A percentile compares a stretch with the other conserved stretches of the same genome.
phyloP scores from a whole-genome alignment of 2,888 invertebrate genomes.

The Phania funesta region DNA sequence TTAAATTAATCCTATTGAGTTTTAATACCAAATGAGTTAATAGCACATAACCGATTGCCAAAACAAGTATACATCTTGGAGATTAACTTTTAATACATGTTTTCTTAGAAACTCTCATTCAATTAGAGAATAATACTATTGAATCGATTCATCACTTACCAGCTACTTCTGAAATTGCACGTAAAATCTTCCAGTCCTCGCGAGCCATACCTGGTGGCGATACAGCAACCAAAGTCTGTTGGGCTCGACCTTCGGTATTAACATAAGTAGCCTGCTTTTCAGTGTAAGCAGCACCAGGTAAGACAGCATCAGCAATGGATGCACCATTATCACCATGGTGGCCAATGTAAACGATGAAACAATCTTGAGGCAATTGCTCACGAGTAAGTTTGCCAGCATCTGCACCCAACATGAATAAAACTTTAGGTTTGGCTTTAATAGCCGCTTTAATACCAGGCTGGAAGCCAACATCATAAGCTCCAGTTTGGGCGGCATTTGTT shows the following conservation, averaged over 20 bases:
- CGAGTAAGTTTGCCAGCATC: slow-evolving; percentile 90
- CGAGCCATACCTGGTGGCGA: slow-evolving; percentile 95
- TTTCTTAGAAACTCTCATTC: neutral
- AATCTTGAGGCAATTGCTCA: slow-evolving; percentile 89
- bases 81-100: no score
- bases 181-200: slow-evolving; percentile 99
- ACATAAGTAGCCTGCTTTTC: slow-evolving; percentile 99
- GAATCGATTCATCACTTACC: slow-evolving; percentile 76
- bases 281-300: slow-evolving; percentile 98
- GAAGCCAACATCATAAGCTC: slow-evolving; percentile 97
- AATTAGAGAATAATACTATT: neutral
- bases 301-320: slow-evolving; percentile 92
- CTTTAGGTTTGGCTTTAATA: slow-evolving; percentile 86
- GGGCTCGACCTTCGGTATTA: slow-evolving; percentile 98
- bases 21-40: no score
- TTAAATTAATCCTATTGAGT: no score
- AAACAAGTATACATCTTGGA: no score
- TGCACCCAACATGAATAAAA: slow-evolving; percentile 96
- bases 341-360: slow-evolving; percentile 94
- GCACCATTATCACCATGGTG: slow-evolving; percentile 99
- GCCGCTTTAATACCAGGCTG: slow-evolving; percentile 85
- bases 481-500: slow-evolving; percentile 94
- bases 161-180: slow-evolving; percentile 95
- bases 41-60: no score
- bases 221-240: slow-evolving; percentile 93